These are phyloP conservation scores for Pollenia griseotomentosa DNA, from an alignment of 2,888 invertebrate species.

Conservation along the genomic window DNA sequence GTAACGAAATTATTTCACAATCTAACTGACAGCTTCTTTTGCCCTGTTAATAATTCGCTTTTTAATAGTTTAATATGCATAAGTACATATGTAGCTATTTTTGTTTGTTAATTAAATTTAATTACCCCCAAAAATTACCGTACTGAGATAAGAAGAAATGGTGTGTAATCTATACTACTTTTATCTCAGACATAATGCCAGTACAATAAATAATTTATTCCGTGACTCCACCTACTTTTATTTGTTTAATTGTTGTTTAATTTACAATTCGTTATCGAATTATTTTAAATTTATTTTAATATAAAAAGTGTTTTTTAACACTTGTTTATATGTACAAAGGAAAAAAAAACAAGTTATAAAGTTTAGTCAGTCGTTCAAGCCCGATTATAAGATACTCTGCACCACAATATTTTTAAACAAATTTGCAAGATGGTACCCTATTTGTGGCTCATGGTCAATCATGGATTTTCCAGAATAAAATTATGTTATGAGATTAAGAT, in stretches of 20 bases:
- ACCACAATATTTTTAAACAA: no score
- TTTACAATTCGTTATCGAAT: conserved; percentile 55
- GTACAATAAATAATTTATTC: conserved; percentile 36
- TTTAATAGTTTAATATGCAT: neutral
- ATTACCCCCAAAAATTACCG: conserved; percentile 34
- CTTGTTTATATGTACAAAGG: neutral
- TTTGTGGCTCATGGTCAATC: no score
- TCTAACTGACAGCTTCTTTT: conserved; percentile 6
- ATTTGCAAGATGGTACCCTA: no score
- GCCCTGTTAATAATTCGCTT: neutral
- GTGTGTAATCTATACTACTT: conserved; percentile 45
- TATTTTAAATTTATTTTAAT: conserved; percentile 4
- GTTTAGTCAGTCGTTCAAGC: no score
- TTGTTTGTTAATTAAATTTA: conserved; percentile 37
- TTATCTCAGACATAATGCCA: neutral
- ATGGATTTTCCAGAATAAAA: no score
- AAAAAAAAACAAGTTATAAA: neutral
- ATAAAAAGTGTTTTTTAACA: conserved; percentile 44
- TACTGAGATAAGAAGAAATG: neutral
- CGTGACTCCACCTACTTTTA: conserved; percentile 62
- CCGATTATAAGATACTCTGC: no score
- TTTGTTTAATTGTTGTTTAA: conserved; percentile 34
- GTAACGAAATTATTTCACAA: neutral
- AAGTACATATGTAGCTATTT: no score
- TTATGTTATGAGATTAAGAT: no score